Conservation (phyloP, 2,113 vertebrate genomes). For the Tragelaphus buxtoni region DNA sequence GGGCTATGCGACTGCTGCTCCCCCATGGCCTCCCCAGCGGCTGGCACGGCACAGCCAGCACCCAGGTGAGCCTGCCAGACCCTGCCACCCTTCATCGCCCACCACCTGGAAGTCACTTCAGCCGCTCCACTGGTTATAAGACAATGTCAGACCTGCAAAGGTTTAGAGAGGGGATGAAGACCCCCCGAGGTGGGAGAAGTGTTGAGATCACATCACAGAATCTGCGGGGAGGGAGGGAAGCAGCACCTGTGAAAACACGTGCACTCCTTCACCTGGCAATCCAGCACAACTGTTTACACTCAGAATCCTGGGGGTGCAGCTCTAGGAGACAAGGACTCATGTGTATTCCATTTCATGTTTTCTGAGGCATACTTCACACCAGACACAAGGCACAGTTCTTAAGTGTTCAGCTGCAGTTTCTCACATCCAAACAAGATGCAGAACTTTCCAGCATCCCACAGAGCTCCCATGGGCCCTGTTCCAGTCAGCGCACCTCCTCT, state of each 20-base stretch:
- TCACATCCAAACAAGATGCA: background rate
- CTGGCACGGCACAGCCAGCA: accelerated
- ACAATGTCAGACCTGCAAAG: background rate
- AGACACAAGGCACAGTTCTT: background rate
- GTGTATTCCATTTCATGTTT: background rate
- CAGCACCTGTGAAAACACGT: background rate
- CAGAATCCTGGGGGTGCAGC: too few relatives aligned
- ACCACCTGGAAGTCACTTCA: background rate
- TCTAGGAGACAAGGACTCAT: background rate
- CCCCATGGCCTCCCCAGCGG: background rate
- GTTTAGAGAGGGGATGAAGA: background rate
- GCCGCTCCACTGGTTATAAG: background rate
- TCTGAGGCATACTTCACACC: background rate
- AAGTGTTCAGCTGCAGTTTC: background rate
- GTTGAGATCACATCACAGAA: background rate
- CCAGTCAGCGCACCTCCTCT: background rate
- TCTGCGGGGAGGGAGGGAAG: background rate
- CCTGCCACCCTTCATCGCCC: background rate
- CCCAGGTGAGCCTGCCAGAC: background rate
- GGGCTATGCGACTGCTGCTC: background rate
- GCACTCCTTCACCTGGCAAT: background rate
- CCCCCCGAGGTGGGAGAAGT: background rate
- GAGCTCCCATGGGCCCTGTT: background rate
- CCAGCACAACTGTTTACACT: background rate
- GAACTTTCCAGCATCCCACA: background rate